These are phyloP conservation scores for Schizaphis graminum DNA, from an alignment of 2,888 invertebrate species.

Conservation along the genomic window DNA sequence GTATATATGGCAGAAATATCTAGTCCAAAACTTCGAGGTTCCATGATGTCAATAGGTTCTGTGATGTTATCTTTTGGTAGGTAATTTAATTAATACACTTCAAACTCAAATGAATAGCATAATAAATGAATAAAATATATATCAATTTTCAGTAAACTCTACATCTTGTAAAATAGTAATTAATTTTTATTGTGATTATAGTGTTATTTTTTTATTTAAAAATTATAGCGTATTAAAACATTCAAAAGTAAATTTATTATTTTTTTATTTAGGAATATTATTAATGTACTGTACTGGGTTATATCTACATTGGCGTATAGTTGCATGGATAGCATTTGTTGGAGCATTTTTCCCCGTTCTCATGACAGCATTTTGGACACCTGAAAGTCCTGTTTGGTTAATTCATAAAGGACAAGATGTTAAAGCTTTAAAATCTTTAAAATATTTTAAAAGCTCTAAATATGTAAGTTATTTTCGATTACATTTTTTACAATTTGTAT, in stretches of 20 bases:
- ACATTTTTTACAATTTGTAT: background rate
- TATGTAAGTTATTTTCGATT: conserved; percentile 13
- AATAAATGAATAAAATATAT: background rate
- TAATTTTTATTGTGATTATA: background rate
- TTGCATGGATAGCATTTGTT: conserved; percentile 59
- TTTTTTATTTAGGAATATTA: conserved; percentile 55
- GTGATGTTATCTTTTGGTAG: conserved; percentile 75
- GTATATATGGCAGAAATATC: conserved; percentile 77
- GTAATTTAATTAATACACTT: conserved; percentile 44
- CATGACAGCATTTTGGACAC: conserved; percentile 59
- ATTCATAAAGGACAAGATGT: conserved; percentile 46
- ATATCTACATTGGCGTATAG: conserved; percentile 57
- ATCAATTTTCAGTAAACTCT: background rate
- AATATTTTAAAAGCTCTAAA: conserved; percentile 55
- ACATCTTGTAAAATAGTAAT: background rate
- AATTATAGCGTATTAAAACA: background rate
- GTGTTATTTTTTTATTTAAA: background rate
- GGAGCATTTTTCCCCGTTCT: conserved; percentile 55
- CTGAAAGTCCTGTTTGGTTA: conserved; percentile 65
- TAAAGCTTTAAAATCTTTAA: conserved; percentile 58
- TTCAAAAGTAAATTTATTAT: background rate
- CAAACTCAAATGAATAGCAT: background rate
- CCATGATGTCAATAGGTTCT: conserved; percentile 75
- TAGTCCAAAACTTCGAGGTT: conserved; percentile 75
- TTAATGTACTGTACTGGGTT: conserved; percentile 55